These are phyloP conservation scores for Labrus mixtus DNA, from an alignment of 2,113 vertebrate genomes.

Conservation along the genomic window DNA sequence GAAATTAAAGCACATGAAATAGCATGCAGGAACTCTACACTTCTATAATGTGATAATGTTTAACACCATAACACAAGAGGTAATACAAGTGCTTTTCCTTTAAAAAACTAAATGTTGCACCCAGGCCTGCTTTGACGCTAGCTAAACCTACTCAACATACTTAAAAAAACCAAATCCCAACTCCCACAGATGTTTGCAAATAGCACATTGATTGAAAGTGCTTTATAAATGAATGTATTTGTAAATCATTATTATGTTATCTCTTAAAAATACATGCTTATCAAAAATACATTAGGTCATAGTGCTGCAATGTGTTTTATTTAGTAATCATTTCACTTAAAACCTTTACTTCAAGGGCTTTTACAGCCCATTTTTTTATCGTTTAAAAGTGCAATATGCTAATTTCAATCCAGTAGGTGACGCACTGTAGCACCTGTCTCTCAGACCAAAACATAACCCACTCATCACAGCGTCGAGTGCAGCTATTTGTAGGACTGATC, in stretches of 20 bases:
- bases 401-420: too few relatives aligned
- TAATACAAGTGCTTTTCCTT: background rate
- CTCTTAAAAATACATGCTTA: too few relatives aligned
- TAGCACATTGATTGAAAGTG: too few relatives aligned
- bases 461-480: too few relatives aligned
- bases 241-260: too few relatives aligned
- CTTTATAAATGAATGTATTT: too few relatives aligned
- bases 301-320: too few relatives aligned
- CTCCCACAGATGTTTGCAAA: too few relatives aligned
- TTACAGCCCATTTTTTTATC: background rate
- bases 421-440: too few relatives aligned
- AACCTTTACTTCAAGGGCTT: background rate
- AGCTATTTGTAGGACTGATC: too few relatives aligned
- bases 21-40: background rate
- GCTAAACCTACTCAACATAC: background rate
- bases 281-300: background rate
- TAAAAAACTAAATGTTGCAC: background rate
- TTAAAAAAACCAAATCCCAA: background rate
- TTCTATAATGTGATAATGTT: constrained; percentile 5
- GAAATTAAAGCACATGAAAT: constrained; percentile 27
- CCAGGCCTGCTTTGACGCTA: background rate
- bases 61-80: background rate
- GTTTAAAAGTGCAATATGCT: too few relatives aligned
- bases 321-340: background rate
- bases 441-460: too few relatives aligned